phyloP scores from a whole-genome alignment of 2,888 invertebrate genomes.

The Sceliomorpha sp. region DNA sequence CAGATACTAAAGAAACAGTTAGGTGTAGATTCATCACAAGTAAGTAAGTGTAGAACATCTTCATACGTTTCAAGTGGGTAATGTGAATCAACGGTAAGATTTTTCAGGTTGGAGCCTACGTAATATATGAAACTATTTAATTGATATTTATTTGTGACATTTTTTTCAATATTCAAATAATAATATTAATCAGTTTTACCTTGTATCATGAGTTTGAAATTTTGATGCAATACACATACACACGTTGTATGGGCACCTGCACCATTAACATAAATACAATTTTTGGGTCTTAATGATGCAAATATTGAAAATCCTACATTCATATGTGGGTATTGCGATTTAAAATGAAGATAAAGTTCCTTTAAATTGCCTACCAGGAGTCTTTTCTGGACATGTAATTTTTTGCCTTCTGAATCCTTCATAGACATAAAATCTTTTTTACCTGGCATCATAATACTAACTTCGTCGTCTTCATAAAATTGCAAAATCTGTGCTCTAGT shows the following conservation, averaged over 20 bases:
- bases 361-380: conserved; percentile 45
- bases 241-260: conserved; percentile 20
- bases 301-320: conserved; percentile 21
- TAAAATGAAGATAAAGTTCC: conserved; percentile 38
- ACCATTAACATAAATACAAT: conserved; percentile 7
- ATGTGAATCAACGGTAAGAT: conserved; percentile 5
- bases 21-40: conserved; percentile 13
- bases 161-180: conserved; percentile 1
- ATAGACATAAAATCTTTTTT: conserved; percentile 54
- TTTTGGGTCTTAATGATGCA: conserved; percentile 20
- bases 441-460: conserved; percentile 23
- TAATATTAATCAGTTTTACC: conserved; percentile 9
- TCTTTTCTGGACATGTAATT: conserved; percentile 38
- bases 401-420: conserved; percentile 28
- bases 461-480: conserved; percentile 22
- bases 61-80: conserved; percentile 13
- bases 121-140: conserved; percentile 3
- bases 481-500: conserved; percentile 16
- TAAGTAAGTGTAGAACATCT: conserved; percentile 8
- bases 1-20: conserved; percentile 11
- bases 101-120: conserved; percentile 4
- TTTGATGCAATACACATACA: conserved; percentile 24
- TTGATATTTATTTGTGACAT: background rate
- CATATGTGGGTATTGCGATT: background rate
- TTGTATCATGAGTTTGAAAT: conserved; percentile 13